Base-by-base conservation (phyloP, 2,113 vertebrate species). In the Penelope pileata region DNA sequence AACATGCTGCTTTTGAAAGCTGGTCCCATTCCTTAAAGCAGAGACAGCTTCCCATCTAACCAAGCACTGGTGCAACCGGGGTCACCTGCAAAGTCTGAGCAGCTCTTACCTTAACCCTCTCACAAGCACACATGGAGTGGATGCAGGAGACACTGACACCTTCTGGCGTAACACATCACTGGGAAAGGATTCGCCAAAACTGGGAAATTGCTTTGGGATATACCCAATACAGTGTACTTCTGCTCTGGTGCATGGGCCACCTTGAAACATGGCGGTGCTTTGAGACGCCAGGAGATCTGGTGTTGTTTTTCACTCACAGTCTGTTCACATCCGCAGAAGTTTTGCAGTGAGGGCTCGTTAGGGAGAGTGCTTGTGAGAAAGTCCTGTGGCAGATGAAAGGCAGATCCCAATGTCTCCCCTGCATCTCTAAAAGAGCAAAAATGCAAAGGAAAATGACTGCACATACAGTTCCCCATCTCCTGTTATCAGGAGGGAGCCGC, bases 71-170 rank as follows among this genome's bases (percentile, higher is more conserved):
- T 29, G 16, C 0, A 2, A 58, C 13, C 24, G 11, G 32, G 24
- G 30, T 58, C 24, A 36, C 0, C 5, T 17, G 29, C 40, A 26
- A 50, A 56, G 26, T 32, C 67, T 11, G 45, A 87, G 69, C 51
- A 68, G 18, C 34, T 75, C 47, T 34, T 19, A 2, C 47, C 14
- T 4, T 3, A 24, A 48, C 12, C 12, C 10, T 18, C 42, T 38
- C 0, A 0, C 24, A 23, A 56, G 38, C 32, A 19, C 27, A 7
- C 14, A 9, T 32, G 29, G 36, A 70, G 66, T 75, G 90, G 79
- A 72, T n/a, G 18, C 76, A 83, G 94, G 64, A 84, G 76, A 88
- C 38, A 70, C 76, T 86, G 93, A 96, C 94, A 83, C 60, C 94
- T 92, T 59, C 77, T 70, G 94, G 91, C 27, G 1, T 1, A 26